These are phyloP conservation scores for Sycophaga agraensis DNA, from an alignment of 1,140 invertebrate genomes.

Conservation along the genomic window DNA sequence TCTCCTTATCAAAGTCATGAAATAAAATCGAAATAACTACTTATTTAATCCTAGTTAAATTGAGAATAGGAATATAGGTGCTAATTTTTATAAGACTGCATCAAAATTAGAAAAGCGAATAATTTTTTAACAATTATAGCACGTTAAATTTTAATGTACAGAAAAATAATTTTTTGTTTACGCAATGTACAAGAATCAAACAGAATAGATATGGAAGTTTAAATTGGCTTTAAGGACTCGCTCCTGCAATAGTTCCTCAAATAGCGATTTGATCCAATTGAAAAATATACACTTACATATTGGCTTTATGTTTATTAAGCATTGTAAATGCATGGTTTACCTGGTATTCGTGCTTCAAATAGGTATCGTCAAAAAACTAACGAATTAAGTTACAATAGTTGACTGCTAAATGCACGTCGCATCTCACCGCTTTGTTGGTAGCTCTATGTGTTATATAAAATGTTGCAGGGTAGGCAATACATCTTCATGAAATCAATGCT, in stretches of 20 bases:
- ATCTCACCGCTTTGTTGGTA: neutral
- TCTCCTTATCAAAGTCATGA: slow-evolving; percentile 2
- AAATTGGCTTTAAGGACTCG: neutral
- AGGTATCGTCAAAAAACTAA: slow-evolving; percentile 2
- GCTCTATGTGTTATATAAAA: slow-evolving; percentile 5
- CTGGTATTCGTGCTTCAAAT: neutral
- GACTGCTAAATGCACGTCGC: neutral
- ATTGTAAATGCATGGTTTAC: slow-evolving; percentile 5
- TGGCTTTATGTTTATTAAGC: slow-evolving; percentile 1
- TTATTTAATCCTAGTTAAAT: neutral
- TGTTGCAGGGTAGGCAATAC: slow-evolving; percentile 22
- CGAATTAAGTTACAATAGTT: neutral
- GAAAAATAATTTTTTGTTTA: slow-evolving; percentile 3
- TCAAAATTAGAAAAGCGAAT: neutral
- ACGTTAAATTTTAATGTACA: neutral
- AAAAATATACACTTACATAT: slow-evolving; percentile 14
- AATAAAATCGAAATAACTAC: slow-evolving; percentile 18
- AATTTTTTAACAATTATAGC: neutral
- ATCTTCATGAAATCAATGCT: neutral
- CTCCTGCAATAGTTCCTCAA: neutral
- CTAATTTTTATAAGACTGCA: slow-evolving; percentile 4
- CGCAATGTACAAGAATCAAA: neutral
- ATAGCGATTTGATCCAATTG: slow-evolving; percentile 7
- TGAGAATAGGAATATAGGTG: neutral
- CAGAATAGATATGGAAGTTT: slow-evolving; percentile 1